These are phyloP conservation scores for Lepidurus arcticus DNA, from an alignment of 1,140 invertebrate species.

Conservation along the genomic window DNA sequence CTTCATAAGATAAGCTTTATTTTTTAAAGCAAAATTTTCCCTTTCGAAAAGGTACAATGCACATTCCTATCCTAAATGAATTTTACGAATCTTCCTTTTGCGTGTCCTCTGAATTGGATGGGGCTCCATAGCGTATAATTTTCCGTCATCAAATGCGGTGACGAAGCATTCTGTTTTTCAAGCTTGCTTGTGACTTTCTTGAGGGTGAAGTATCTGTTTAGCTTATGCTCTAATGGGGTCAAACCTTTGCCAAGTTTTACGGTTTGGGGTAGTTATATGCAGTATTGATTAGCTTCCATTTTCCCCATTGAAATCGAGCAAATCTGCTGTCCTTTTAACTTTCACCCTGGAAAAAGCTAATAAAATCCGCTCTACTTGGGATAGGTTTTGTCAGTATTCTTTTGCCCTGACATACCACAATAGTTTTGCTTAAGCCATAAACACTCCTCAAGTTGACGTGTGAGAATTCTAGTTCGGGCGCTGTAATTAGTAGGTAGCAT, in stretches of 20 bases:
- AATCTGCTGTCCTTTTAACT: background rate
- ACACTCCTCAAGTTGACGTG: background rate
- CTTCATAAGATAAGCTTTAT: no score
- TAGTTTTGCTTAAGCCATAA: background rate
- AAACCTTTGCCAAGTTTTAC: background rate
- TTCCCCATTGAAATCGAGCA: background rate
- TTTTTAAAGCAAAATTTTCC: no score
- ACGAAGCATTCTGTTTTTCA: background rate
- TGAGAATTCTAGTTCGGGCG: background rate
- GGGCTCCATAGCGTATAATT: background rate
- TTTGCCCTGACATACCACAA: no score
- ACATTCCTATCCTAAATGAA: background rate
- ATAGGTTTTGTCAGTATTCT: no score
- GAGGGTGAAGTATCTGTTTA: no score
- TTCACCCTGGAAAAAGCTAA: background rate
- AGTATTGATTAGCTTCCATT: constrained; percentile 10
- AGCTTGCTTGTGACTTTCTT: background rate
- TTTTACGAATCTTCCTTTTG: background rate
- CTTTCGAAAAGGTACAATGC: no score
- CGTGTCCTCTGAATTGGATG: background rate
- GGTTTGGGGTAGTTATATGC: no score
- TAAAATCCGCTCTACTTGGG: background rate
- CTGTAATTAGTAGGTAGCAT: background rate
- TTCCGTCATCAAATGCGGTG: constrained; percentile 8
- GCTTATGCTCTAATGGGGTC: no score